These are phyloP conservation scores for Troilus luridus DNA, from an alignment of 2,888 invertebrate species.

Conservation along the genomic window DNA sequence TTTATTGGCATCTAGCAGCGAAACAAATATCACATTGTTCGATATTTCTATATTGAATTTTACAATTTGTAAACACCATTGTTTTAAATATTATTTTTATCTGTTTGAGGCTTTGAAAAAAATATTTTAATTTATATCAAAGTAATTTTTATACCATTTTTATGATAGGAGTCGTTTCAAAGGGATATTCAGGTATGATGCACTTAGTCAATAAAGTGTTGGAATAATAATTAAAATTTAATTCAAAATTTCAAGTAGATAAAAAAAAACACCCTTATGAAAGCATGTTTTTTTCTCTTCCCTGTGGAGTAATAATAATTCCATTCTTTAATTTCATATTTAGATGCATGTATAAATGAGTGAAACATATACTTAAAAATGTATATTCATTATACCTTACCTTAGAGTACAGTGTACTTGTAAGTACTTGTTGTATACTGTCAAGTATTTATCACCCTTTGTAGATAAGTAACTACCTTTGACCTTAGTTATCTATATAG, in stretches of 20 bases:
- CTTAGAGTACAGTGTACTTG: conserved; percentile 25
- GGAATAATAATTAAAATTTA: conserved; percentile 51
- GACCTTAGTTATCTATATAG: conserved; percentile 16
- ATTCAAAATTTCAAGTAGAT: conserved; percentile 33
- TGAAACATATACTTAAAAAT: not conserved
- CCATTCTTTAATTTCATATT: conserved; percentile 41
- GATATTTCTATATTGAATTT: not conserved
- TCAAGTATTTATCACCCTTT: conserved; percentile 20
- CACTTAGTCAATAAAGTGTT: conserved; percentile 36
- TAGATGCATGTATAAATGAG: conserved; percentile 7
- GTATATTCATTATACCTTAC: conserved; percentile 16
- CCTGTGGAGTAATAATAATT: not conserved
- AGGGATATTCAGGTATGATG: conserved; percentile 57
- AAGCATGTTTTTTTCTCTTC: conserved; percentile 63
- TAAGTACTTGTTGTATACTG: conserved; percentile 17
- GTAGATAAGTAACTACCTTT: conserved; percentile 40
- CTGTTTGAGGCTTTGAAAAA: not conserved
- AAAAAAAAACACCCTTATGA: conserved; percentile 60
- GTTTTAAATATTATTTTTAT: not conserved
- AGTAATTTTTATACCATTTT: conserved; percentile 44
- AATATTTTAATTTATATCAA: not conserved
- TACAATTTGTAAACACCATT: not conserved
- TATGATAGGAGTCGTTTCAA: conserved; percentile 50
- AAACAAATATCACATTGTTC: not conserved
- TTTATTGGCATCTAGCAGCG: not conserved